A percentile compares a stretch with the other conserved stretches of the same genome.
Conservation (phyloP, 2,888 invertebrate species). For the Nematopogon swammerdamellus region DNA sequence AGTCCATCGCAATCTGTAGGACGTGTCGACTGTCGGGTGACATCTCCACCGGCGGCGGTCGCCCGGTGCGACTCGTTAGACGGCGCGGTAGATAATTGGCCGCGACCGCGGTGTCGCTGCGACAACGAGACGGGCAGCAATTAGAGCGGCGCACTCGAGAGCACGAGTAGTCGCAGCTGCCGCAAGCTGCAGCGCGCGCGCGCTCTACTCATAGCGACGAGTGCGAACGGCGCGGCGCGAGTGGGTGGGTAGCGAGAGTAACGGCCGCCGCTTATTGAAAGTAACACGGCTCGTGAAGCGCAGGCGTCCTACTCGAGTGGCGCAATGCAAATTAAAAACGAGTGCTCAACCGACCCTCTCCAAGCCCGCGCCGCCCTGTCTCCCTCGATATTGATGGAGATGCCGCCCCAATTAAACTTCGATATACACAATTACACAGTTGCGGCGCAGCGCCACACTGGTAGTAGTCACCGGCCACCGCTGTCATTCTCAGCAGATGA, state of each 20-base stretch:
- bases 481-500: too few relatives aligned
- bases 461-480: too few relatives aligned
- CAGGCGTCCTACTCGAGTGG: slow-evolving; percentile 49
- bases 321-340: slow-evolving; percentile 55
- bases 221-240: not conserved
- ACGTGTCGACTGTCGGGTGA: too few relatives aligned
- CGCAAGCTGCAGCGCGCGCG: not conserved
- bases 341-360: slow-evolving; percentile 30
- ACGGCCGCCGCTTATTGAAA: not conserved
- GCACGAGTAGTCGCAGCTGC: not conserved
- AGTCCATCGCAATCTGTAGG: too few relatives aligned
- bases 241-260: not conserved
- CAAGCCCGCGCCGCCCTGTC: not conserved
- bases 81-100: not conserved
- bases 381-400: not conserved
- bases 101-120: not conserved
- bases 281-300: not conserved
- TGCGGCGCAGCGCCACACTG: not conserved
- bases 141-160: not conserved
- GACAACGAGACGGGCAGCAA: not conserved
- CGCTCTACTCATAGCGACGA: not conserved
- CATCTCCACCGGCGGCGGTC: too few relatives aligned
- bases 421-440: not conserved
- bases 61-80: not conserved
- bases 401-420: not conserved